phyloP scores from a whole-genome alignment of 1,140 invertebrate genomes.

The Ceratina japonica region DNA sequence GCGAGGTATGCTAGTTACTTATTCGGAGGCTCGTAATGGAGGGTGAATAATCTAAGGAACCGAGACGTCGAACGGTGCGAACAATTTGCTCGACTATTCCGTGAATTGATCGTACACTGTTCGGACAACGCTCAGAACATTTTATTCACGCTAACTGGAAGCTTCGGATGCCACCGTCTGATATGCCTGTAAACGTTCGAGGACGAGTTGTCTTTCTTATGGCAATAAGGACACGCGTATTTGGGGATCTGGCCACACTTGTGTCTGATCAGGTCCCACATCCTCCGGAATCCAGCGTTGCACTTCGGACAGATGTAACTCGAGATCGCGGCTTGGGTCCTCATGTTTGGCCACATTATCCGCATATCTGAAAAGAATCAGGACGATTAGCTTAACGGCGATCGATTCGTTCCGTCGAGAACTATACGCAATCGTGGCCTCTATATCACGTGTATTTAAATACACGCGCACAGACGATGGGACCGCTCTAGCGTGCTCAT shows the following conservation, averaged over 20 bases:
- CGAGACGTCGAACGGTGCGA: too few species aligned
- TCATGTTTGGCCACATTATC: slow-evolving; percentile 47
- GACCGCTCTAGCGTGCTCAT: too few species aligned
- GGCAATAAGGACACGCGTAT: slow-evolving; percentile 76
- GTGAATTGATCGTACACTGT: too few species aligned
- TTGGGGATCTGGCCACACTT: slow-evolving; percentile 70
- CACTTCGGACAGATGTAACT: slow-evolving; percentile 67
- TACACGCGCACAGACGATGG: too few species aligned
- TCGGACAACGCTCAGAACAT: slow-evolving; percentile 52
- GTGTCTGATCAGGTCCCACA: slow-evolving; percentile 76
- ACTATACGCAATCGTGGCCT: background rate
- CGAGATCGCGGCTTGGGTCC: slow-evolving; percentile 39
- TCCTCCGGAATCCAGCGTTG: slow-evolving; percentile 66
- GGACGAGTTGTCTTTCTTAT: slow-evolving; percentile 71
- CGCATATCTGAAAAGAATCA: slow-evolving; percentile 63
- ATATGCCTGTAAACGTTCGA: slow-evolving; percentile 74
- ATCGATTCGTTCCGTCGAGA: background rate
- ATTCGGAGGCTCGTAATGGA: too few species aligned
- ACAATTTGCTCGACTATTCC: too few species aligned
- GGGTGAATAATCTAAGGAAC: too few species aligned
- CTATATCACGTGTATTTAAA: background rate
- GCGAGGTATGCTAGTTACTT: too few species aligned
- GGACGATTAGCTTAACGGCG: slow-evolving; percentile 40
- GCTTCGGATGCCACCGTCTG: slow-evolving; percentile 74
- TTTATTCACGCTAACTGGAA: slow-evolving; percentile 62